phyloP scores from a whole-genome alignment of 1,140 invertebrate genomes.

The Drosophila navojoa region DNA sequence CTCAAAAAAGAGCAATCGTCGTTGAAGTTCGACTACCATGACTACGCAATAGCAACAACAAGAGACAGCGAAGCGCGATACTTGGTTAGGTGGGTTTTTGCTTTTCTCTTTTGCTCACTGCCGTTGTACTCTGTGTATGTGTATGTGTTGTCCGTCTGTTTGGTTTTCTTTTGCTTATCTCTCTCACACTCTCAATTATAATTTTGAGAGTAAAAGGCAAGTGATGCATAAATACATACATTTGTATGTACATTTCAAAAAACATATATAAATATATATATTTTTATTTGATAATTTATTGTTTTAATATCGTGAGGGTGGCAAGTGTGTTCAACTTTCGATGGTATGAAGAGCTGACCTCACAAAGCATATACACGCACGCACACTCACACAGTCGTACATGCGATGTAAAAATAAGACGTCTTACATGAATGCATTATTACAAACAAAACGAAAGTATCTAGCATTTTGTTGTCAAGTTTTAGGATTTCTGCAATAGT shows the following conservation, averaged over 20 bases:
- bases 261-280: constrained; percentile 4
- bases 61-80: constrained; percentile 44
- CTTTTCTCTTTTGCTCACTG: constrained; percentile 46
- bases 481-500: constrained; percentile 29
- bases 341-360: constrained; percentile 23
- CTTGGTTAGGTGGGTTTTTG: constrained; percentile 46
- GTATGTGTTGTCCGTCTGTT: constrained; percentile 19
- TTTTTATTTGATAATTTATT: constrained; percentile 70
- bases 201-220: constrained; percentile 47
- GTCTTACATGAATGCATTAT: constrained; percentile 10
- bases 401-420: constrained; percentile 12
- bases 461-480: constrained; percentile 31
- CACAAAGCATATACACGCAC: constrained; percentile 26
- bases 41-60: constrained; percentile 81
- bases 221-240: constrained; percentile 46
- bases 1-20: constrained; percentile 66
- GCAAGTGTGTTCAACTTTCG: constrained; percentile 45
- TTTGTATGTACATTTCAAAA: constrained; percentile 29
- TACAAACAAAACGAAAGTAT: constrained; percentile 25
- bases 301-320: constrained; percentile 70
- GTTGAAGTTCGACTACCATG: constrained; percentile 75
- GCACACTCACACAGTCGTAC: background rate
- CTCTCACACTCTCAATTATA: constrained; percentile 10
- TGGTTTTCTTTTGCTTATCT: constrained; percentile 34
- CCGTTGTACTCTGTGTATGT: constrained; percentile 29